A percentile compares a stretch with the other conserved stretches of the same genome.
These are phyloP conservation scores for Ormyrus labotus DNA, from an alignment of 2,888 invertebrate genomes.

Conservation along the genomic window DNA sequence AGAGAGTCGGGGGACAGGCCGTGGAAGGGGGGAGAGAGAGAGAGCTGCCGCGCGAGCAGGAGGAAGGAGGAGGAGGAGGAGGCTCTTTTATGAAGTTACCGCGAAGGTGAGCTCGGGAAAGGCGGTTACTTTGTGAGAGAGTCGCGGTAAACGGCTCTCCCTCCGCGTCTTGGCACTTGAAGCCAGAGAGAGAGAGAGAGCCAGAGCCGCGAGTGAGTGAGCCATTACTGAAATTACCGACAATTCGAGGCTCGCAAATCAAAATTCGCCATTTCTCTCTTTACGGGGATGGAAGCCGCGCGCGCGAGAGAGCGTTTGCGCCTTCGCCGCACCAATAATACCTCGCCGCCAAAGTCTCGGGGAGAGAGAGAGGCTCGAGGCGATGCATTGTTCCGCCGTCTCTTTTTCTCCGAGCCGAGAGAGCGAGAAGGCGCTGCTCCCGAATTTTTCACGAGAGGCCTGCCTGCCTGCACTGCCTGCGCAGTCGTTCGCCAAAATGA, in stretches of 20 bases:
- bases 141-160: conserved; percentile 62
- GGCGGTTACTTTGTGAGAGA: conserved; percentile 66
- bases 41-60: conserved; percentile 50
- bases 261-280: conserved; percentile 70
- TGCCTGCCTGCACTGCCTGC: too few relatives aligned
- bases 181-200: conserved; percentile 24
- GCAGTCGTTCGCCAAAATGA: conserved; percentile 30
- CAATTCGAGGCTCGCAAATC: conserved; percentile 74
- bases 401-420: not conserved
- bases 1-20: not conserved
- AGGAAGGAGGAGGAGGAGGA: conserved; percentile 50
- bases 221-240: conserved; percentile 74
- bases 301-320: conserved; percentile 34
- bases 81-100: conserved; percentile 72
- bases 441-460: conserved; percentile 47
- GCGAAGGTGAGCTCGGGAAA: conserved; percentile 64
- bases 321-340: conserved; percentile 43
- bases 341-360: conserved; percentile 60
- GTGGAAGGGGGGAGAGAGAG: conserved; percentile 22
- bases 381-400: not conserved
- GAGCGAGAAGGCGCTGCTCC: conserved; percentile 9
- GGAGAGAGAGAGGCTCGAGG: conserved; percentile 11
- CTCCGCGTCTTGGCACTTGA: conserved; percentile 37
- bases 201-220: conserved; percentile 65
- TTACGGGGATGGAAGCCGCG: conserved; percentile 47